Evolutionary conservation across 2,888 invertebrate species (phyloP), one percentile per base, ranked within the genome.

Genomic region (Pyrrhosoma nymphula): DNA sequence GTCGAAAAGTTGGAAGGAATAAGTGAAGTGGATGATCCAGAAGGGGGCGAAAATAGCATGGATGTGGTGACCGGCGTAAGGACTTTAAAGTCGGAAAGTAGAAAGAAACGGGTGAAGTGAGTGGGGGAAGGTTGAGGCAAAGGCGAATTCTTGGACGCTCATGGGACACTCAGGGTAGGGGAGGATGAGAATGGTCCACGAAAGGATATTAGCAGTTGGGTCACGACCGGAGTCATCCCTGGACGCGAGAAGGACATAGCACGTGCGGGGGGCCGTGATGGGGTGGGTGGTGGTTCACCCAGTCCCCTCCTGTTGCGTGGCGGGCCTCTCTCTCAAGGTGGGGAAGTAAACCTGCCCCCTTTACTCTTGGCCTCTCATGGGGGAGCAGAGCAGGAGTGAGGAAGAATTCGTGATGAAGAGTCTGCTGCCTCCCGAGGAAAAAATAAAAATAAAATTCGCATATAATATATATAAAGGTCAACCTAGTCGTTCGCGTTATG

Each of bases 151-250:
- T 16, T 14, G 82, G 16, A 20, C 18, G 26, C 82, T 6, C 35
- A 56, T 35, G 60, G 63, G 91, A 39, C 30, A 18, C 12, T 10
- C 4, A 56, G 89, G 26, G 89, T 35, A 63, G 10, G 55, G 20
- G 35, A 47, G 63, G 35, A 60, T 30, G 75, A 39, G 91, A 91
- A 63, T 39, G 91, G 91, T 91, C 63, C 39, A 10, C 39, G 26
- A 91, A 82, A 63, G 91, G 39, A 39, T 91, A 93, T 93, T 93
- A 93, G 93, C 93, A 93, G 93, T 93, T 93, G 93, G 93, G 93
- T 93, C 93, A 93, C 93, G 93, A 93, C 47, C 75, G 69, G 93
- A 47, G 93, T 93, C 93, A 75, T 93, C 75, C 69, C n/a, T n/a
- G 47, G 93, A 69, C 69, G 93, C 69, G 93, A 47, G 93, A 93